Conservation (phyloP, 1,140 invertebrate species). For the Drosophila punjabiensis region DNA sequence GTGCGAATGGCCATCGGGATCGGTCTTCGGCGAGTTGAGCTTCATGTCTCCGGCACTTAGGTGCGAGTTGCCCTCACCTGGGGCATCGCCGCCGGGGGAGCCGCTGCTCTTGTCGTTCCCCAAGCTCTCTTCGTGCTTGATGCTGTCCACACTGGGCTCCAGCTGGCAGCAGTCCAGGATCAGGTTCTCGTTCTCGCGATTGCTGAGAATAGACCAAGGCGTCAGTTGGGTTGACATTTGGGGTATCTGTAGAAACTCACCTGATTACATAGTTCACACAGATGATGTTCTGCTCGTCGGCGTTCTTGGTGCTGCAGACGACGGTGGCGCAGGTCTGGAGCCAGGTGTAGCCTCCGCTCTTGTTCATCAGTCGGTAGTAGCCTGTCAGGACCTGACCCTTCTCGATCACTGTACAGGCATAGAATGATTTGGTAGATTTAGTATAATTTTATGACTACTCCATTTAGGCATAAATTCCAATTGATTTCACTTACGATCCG, state of each 20-base stretch:
- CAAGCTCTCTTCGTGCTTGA: conserved; percentile 91
- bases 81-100: conserved; percentile 92
- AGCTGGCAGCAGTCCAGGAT: conserved; percentile 97
- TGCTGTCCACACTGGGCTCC: conserved; percentile 91
- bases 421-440: neutral
- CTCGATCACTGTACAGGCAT: conserved; percentile 92
- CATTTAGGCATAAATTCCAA: neutral
- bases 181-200: conserved; percentile 94
- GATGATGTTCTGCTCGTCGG: conserved; percentile 98
- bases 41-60: conserved; percentile 64
- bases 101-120: conserved; percentile 94
- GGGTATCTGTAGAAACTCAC: conserved; percentile 25
- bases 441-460: no score
- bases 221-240: neutral
- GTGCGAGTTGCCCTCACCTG: conserved; percentile 78
- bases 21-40: conserved; percentile 70
- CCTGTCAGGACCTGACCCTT: conserved; percentile 98
- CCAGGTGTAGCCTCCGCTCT: conserved; percentile 97
- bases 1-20: conserved; percentile 70
- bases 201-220: conserved; percentile 86
- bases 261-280: conserved; percentile 95
- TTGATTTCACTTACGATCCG: conserved; percentile 92
- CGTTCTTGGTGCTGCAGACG: conserved; percentile 97
- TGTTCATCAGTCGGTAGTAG: conserved; percentile 98
- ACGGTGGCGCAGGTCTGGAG: conserved; percentile 98